These are phyloP conservation scores for Neogobius melanostomus DNA, from an alignment of 2,113 vertebrate genomes.

Conservation along the genomic window DNA sequence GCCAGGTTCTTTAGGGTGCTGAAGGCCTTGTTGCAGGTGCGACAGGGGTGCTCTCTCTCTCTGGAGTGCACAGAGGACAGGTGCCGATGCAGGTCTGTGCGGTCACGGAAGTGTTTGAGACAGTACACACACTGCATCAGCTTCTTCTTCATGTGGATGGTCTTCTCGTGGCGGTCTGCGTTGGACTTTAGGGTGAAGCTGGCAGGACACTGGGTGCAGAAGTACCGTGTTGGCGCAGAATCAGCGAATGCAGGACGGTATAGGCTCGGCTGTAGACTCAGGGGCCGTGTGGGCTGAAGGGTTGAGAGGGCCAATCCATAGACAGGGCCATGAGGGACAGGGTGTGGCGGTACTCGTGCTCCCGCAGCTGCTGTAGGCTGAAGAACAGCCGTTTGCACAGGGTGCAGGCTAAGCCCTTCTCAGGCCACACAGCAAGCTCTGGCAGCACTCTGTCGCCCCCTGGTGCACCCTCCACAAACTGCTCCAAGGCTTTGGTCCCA, in stretches of 20 bases:
- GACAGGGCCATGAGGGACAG: constrained; percentile 76
- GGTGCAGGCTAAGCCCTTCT: constrained; percentile 75
- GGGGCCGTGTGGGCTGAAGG: constrained; percentile 38
- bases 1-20: constrained; percentile 80
- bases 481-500: constrained; percentile 48
- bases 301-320: constrained; percentile 53
- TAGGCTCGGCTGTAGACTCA: constrained; percentile 47
- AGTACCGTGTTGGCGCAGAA: constrained; percentile 71
- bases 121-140: constrained; percentile 80
- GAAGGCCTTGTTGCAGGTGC: constrained; percentile 77
- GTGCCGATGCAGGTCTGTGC: constrained; percentile 78
- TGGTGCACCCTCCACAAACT: constrained; percentile 48
- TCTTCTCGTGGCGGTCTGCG: constrained; percentile 81
- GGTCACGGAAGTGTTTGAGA: constrained; percentile 76
- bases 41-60: constrained; percentile 69
- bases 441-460: constrained; percentile 47
- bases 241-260: constrained; percentile 23
- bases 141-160: constrained; percentile 81
- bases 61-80: constrained; percentile 76
- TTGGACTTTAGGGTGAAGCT: constrained; percentile 85
- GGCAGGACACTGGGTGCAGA: constrained; percentile 78
- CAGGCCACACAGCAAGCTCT: constrained; percentile 53
- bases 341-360: constrained; percentile 74
- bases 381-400: constrained; percentile 81
- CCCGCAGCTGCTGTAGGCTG: constrained; percentile 75